These are phyloP conservation scores for Ispidina lecontei DNA, from an alignment of 2,797 vertebrate genomes.

Conservation along the genomic window DNA sequence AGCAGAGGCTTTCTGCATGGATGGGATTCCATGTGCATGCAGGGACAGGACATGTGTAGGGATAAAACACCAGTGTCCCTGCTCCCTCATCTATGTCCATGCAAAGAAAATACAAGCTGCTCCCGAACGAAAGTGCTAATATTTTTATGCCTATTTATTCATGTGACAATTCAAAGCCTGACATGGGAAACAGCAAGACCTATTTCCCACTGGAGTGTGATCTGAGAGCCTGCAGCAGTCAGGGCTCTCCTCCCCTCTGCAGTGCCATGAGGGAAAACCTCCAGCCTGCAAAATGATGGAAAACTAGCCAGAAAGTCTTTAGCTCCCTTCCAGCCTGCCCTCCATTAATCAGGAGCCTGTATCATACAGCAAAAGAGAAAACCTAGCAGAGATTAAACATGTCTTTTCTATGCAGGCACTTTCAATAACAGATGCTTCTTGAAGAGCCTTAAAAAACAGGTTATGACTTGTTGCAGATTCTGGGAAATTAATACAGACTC, in stretches of 20 bases:
- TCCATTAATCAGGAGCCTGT: neutral
- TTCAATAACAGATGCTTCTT: neutral
- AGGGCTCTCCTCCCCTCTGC: neutral
- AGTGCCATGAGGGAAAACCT: accelerated
- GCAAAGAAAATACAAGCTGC: neutral
- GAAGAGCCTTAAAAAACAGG: neutral
- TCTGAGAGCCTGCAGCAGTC: neutral
- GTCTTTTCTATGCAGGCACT: neutral
- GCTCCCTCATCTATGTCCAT: neutral
- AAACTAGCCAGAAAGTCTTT: neutral
- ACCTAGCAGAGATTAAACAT: neutral
- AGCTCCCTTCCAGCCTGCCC: neutral
- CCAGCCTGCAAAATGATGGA: neutral
- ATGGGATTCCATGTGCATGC: neutral
- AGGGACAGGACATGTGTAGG: neutral
- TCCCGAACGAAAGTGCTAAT: accelerated
- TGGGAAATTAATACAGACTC: neutral
- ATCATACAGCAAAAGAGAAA: neutral
- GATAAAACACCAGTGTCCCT: neutral
- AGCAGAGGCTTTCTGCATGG: neutral
- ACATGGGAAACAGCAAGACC: neutral
- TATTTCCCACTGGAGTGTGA: neutral
- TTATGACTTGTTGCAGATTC: neutral
- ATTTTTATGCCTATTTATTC: neutral
- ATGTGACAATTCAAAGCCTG: neutral